Evolutionary conservation across 2,797 vertebrate species (phyloP).

Genomic region (Pyrocephalus nanus): DNA sequence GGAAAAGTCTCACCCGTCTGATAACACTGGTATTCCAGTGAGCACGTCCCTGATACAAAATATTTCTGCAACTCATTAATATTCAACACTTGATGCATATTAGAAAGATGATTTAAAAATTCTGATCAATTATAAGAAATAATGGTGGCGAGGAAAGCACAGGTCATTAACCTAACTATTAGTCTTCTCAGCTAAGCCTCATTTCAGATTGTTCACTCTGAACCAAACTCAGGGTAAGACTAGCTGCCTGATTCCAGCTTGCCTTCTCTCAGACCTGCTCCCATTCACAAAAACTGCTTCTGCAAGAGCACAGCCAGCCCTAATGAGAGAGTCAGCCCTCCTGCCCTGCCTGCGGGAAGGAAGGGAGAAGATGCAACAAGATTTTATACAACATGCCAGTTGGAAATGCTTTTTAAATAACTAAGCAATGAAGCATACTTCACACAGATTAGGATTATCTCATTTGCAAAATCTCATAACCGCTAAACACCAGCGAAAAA

Average conservation of each 20-base stretch:
- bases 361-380: neutral
- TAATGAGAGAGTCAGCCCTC: neutral
- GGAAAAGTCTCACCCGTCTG: conserved; percentile 53
- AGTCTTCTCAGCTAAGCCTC: neutral
- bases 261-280: neutral
- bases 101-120: conserved; percentile 39
- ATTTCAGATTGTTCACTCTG: neutral
- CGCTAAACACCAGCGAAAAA: conserved; percentile 14
- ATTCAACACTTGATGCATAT: neutral
- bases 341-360: neutral
- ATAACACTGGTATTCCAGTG: conserved; percentile 51
- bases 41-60: conserved; percentile 36
- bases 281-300: conserved; percentile 33
- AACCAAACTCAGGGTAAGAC: neutral
- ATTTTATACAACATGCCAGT: neutral
- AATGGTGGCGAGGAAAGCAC: neutral
- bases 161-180: neutral
- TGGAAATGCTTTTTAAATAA: neutral
- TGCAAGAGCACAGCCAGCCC: neutral
- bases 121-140: conserved; percentile 10
- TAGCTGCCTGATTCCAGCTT: conserved; percentile 1
- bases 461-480: neutral
- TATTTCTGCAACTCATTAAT: conserved; percentile 15
- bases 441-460: conserved; percentile 34
- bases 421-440: neutral